Conservation (phyloP, 2,888 invertebrate species). For the Limenitis camilla region DNA sequence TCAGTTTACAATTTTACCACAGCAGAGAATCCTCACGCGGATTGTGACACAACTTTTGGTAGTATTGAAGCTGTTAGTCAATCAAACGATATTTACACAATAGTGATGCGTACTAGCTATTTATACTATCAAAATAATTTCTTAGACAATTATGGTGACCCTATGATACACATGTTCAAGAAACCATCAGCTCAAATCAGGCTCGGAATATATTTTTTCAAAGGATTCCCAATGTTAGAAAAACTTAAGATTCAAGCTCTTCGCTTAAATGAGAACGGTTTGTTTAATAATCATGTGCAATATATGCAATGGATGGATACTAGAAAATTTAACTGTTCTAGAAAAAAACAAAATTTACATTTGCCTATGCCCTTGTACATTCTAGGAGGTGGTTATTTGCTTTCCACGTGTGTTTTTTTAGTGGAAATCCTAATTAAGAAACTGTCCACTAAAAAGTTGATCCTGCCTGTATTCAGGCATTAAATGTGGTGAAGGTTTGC, state of each 20-base stretch:
- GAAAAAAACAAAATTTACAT: slow-evolving; percentile 10
- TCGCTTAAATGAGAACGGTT: slow-evolving; percentile 40
- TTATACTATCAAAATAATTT: slow-evolving; percentile 32
- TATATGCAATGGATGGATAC: slow-evolving; percentile 7
- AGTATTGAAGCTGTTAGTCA: slow-evolving; percentile 37
- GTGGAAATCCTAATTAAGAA: slow-evolving; percentile 20
- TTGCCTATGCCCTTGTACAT: slow-evolving; percentile 39
- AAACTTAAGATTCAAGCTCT: slow-evolving; percentile 31
- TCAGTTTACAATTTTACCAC: slow-evolving; percentile 8
- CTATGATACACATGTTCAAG: slow-evolving; percentile 25
- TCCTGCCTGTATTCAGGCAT: no score
- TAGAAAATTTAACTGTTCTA: slow-evolving; percentile 1
- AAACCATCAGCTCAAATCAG: slow-evolving; percentile 37
- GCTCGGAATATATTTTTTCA: slow-evolving; percentile 43
- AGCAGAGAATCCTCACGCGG: slow-evolving; percentile 8
- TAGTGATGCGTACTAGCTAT: slow-evolving; percentile 34
- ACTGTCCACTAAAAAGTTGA: not conserved
- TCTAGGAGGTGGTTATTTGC: slow-evolving; percentile 28
- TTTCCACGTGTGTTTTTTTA: slow-evolving; percentile 29
- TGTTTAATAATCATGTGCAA: slow-evolving; percentile 26
- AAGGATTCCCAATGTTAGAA: slow-evolving; percentile 44
- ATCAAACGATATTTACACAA: slow-evolving; percentile 33
- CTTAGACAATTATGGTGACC: slow-evolving; percentile 32
- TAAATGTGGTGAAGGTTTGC: no score
- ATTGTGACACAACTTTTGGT: slow-evolving; percentile 25